A percentile compares a stretch with the other conserved stretches of the same genome.
Conservation (phyloP, 1,140 invertebrate genomes). For the Pantala flavescens region DNA sequence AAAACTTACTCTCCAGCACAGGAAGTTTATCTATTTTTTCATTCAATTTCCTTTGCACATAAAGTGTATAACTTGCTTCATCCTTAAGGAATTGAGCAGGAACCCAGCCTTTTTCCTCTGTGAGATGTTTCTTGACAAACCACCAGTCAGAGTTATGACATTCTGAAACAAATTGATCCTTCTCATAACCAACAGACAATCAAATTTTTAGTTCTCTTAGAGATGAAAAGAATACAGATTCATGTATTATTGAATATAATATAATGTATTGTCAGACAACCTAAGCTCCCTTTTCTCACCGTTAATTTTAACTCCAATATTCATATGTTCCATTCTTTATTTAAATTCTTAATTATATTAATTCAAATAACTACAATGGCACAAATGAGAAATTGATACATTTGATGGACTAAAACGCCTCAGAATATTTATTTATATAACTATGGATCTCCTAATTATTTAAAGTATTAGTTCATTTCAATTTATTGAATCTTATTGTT, state of each 20-base stretch:
- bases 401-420: too few relatives aligned
- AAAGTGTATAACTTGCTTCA: slow-evolving; percentile 65
- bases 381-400: too few relatives aligned
- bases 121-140: slow-evolving; percentile 81
- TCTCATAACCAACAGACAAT: neutral
- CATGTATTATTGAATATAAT: slow-evolving; percentile 12
- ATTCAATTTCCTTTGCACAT: slow-evolving; percentile 75
- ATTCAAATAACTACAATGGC: too few relatives aligned
- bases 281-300: too few relatives aligned
- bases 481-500: too few relatives aligned
- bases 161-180: slow-evolving; percentile 41
- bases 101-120: slow-evolving; percentile 84
- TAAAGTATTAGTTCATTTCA: too few relatives aligned
- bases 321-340: too few relatives aligned
- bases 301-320: too few relatives aligned
- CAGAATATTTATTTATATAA: too few relatives aligned
- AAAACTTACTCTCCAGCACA: slow-evolving; percentile 75
- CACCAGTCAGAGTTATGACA: slow-evolving; percentile 77
- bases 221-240: neutral
- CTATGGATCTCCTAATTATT: too few relatives aligned
- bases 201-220: slow-evolving; percentile 9
- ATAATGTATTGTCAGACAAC: too few relatives aligned
- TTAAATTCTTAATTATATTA: too few relatives aligned
- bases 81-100: slow-evolving; percentile 80
- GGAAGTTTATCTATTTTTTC: slow-evolving; percentile 86